Percentiles rank a stretch among this genome's conserved stretches.
Conservation (phyloP, 2,797 vertebrate genomes). For the Phalloptychus januarius region DNA sequence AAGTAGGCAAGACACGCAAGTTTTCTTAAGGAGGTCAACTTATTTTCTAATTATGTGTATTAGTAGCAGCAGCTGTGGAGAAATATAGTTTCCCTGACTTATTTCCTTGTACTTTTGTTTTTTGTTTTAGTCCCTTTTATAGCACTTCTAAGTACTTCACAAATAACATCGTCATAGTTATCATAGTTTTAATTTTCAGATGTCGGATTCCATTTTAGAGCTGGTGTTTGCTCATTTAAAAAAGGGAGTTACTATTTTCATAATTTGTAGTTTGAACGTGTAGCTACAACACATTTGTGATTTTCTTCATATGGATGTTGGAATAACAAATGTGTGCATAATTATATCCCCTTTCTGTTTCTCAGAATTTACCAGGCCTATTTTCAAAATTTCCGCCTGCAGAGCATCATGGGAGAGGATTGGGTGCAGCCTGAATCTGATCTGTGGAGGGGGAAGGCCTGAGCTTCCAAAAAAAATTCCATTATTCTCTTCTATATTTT, state of each 20-base stretch:
- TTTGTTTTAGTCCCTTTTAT: background rate
- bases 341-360: constrained; percentile 17
- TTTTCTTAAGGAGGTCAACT: background rate
- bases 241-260: background rate
- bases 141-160: background rate
- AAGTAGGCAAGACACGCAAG: background rate
- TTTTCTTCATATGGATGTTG: background rate
- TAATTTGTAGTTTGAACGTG: background rate
- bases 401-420: constrained; percentile 81
- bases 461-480: constrained; percentile 30
- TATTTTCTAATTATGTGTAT: background rate
- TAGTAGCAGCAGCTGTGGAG: background rate
- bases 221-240: background rate
- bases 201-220: background rate
- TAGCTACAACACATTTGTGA: background rate
- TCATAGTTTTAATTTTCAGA: background rate
- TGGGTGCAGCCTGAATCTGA: constrained; percentile 80
- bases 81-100: background rate
- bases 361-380: constrained; percentile 77
- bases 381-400: constrained; percentile 81
- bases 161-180: background rate
- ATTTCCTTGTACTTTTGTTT: background rate
- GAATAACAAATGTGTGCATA: background rate
- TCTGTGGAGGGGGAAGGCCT: constrained; percentile 74
- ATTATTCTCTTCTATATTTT: background rate